Evolutionary conservation across 2,888 invertebrate species (phyloP).

Genomic region (Abscondita cerata): DNA sequence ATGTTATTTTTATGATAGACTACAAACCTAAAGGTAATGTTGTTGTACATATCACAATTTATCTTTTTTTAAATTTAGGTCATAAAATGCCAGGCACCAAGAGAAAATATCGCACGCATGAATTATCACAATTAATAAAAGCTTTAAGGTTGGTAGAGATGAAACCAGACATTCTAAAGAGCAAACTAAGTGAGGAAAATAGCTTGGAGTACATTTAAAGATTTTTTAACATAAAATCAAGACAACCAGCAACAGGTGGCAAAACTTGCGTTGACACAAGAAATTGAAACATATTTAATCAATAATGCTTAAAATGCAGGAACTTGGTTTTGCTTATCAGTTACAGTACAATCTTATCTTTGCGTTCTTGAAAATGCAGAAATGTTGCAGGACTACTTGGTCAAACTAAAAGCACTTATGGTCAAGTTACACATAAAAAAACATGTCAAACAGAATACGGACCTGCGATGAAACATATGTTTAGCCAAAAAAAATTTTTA

Average conservation of each 20-base stretch:
- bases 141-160: not conserved
- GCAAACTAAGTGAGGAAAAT: too few relatives aligned
- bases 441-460: not conserved
- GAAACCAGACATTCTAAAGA: not conserved
- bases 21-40: too few relatives aligned
- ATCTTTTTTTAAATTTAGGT: too few relatives aligned
- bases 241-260: not conserved
- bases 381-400: not conserved
- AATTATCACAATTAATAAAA: not conserved
- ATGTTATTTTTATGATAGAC: not conserved
- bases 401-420: too few relatives aligned
- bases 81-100: too few relatives aligned
- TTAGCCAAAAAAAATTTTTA: not conserved
- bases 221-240: not conserved
- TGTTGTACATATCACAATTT: too few relatives aligned
- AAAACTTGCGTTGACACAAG: not conserved
- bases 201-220: not conserved
- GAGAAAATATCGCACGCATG: not conserved
- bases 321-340: not conserved
- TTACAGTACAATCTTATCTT: too few relatives aligned
- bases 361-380: not conserved
- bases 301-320: not conserved
- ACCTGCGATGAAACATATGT: not conserved
- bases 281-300: not conserved
- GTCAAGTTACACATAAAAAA: too few relatives aligned